Percentiles rank a stretch among this genome's conserved stretches.
Evolutionary conservation across 2,113 vertebrate genomes (phyloP).

Genomic region (Lophotis ruficrista): DNA sequence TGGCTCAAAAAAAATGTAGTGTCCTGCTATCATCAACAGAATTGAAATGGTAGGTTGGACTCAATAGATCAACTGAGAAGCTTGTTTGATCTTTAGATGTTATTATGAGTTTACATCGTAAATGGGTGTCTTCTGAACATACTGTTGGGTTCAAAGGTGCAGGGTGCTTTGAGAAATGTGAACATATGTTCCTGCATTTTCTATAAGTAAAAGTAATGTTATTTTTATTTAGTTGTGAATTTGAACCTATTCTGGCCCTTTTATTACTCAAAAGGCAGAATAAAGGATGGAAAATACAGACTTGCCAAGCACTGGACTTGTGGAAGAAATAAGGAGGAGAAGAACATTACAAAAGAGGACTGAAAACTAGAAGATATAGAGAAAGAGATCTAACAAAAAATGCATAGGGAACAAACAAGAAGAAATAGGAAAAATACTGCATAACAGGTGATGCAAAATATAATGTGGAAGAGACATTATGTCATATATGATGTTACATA

Average conservation of each 20-base stretch:
- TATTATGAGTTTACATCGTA: background rate
- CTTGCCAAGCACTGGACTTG: background rate
- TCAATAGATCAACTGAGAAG: background rate
- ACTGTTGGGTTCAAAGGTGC: background rate
- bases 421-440: background rate
- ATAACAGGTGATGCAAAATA: background rate
- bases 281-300: background rate
- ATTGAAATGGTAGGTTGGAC: background rate
- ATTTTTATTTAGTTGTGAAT: background rate
- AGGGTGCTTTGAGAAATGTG: background rate
- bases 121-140: background rate
- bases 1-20: background rate
- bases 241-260: background rate
- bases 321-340: background rate
- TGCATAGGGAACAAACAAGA: background rate
- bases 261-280: background rate
- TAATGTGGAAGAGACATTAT: background rate
- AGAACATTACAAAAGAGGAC: background rate
- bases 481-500: accelerated
- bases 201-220: background rate
- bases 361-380: background rate
- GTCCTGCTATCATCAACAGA: background rate
- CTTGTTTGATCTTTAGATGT: background rate
- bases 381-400: background rate
- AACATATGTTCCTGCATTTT: background rate